Evolutionary conservation across 92 coral and sea anemone genomes (phyloP), one percentile per base, ranked within the genome.

Genomic region (Paragorgia papillata): DNA sequence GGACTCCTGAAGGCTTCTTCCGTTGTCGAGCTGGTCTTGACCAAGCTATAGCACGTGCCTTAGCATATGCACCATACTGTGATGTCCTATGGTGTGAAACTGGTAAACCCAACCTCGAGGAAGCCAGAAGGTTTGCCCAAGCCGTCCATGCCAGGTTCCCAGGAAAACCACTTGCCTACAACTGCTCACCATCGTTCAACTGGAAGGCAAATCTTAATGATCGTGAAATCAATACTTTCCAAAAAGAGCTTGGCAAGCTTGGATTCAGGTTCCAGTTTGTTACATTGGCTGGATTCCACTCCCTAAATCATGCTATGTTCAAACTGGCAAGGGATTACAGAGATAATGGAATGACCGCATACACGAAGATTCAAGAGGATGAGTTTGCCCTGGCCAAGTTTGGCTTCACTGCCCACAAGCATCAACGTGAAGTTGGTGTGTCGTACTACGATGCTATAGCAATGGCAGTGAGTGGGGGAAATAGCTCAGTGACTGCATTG

Each of bases 101-200:
- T 30, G 87, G 88, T 27, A 93, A 90, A 76, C 97, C 97, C 29
- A 88, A 88, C 54, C 83, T 93, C 48, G 89, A 90, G 2, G 97
- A 93, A 80, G 97, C 97, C 7, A 80, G 87, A 62, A 63, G 85
- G 71, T 93, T 93, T 86, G 97, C 97, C 19, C 82, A 88, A 44
- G 97, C 93, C 30, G 80, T 93, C 74, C 97, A 93, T 73, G 89
- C 97, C 13, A 58, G 68, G 62, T 93, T 81, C 57, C 97, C 97
- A 28, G 97, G 97, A 10, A 93, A 93, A 66, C 97, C 97, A 26
- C 92, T 93, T 4, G 97, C 97, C n/a, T 93, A 93, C 80, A 93
- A 93, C 88, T 93, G 97, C 70, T 93, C 97, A 24, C 97, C 97
- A 18, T 93, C 97, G 0, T 93, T 93, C 79, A 93, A 93, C 97